phyloP scores from a whole-genome alignment of 1,140 invertebrate species.

The Pygmarrhopalites habei region DNA sequence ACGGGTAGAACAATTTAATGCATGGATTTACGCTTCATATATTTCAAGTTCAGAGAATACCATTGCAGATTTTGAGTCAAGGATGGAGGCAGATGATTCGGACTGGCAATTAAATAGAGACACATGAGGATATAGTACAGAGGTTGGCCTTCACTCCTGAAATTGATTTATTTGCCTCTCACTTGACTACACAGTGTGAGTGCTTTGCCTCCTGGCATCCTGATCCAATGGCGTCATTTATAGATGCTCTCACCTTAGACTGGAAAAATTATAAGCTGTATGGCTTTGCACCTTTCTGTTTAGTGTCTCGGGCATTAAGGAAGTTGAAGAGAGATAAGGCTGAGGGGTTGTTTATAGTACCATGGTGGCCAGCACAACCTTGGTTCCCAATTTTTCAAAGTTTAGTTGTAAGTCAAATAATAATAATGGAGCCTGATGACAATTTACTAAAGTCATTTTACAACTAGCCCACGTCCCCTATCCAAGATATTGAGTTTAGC shows the following conservation, averaged over 20 bases:
- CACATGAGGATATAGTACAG: not conserved
- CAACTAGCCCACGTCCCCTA: constrained; percentile 5
- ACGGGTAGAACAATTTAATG: not conserved
- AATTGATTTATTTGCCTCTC: too few species aligned
- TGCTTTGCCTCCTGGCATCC: not conserved
- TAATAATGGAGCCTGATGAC: not conserved
- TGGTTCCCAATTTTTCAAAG: constrained; percentile 1
- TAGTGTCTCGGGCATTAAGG: not conserved
- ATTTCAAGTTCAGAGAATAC: constrained; percentile 10
- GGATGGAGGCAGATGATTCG: not conserved
- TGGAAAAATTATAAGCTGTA: constrained; percentile 1
- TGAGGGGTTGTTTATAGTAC: not conserved
- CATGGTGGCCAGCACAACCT: constrained; percentile 5
- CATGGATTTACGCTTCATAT: constrained; percentile 6
- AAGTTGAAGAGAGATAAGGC: too few species aligned
- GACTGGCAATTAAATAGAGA: constrained; percentile 8
- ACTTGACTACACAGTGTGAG: not conserved
- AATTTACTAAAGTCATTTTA: not conserved
- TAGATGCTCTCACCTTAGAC: not conserved
- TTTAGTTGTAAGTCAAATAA: not conserved
- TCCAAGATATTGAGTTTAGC: not conserved
- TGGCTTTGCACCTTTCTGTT: not conserved
- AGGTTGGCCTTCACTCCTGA: not conserved
- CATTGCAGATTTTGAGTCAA: constrained; percentile 7
- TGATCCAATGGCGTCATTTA: not conserved